A percentile compares a stretch with the other conserved stretches of the same genome.
These are phyloP conservation scores for Orientallactaga sibirica DNA, from an alignment of 2,797 vertebrate species.

Conservation along the genomic window DNA sequence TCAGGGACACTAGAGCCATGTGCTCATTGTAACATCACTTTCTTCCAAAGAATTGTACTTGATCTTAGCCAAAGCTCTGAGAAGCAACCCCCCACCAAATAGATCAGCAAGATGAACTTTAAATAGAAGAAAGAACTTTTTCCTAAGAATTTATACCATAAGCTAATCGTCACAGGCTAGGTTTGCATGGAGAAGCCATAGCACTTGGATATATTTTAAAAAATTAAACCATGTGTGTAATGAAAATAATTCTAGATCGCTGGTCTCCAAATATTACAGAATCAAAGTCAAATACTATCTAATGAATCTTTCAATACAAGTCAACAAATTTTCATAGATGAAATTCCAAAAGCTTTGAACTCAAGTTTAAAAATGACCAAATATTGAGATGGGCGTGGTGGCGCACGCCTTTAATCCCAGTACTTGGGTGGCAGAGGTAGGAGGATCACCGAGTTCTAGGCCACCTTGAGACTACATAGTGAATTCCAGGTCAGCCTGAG, in stretches of 20 bases:
- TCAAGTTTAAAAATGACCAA: background rate
- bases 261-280: background rate
- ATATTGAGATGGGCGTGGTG: background rate
- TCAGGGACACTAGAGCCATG: background rate
- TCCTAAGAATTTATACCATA: background rate
- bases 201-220: background rate
- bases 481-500: too few species aligned
- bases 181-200: background rate
- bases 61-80: too few species aligned
- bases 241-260: conserved; percentile 3
- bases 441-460: too few species aligned
- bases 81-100: too few species aligned
- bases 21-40: background rate
- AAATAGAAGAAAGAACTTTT: background rate
- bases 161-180: background rate
- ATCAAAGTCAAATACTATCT: background rate
- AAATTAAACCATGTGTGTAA: conserved; percentile 7
- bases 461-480: too few species aligned
- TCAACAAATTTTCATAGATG: background rate
- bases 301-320: background rate
- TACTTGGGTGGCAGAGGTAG: too few species aligned
- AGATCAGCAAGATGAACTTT: background rate
- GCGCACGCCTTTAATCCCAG: too few species aligned
- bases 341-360: background rate
- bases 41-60: background rate